Evolutionary conservation across 1,140 invertebrate species (phyloP).

Genomic region (Proctacanthus coquilletti): DNA sequence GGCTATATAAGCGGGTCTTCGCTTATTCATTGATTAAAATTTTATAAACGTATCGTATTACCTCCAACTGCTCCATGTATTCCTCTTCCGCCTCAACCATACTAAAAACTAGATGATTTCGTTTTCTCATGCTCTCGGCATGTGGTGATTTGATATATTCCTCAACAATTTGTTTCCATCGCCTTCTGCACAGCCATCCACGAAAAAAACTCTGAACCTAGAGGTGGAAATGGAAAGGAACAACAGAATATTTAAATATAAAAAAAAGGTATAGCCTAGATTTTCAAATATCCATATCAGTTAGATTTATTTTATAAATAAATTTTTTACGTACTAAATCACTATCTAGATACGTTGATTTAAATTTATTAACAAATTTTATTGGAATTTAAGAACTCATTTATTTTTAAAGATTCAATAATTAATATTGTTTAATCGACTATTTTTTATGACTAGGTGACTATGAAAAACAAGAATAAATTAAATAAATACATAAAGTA

Average conservation of each 20-base stretch:
- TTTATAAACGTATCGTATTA: conserved; percentile 20
- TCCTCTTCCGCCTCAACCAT: conserved; percentile 87
- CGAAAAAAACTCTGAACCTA: conserved; percentile 72
- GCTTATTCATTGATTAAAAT: no score
- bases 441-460: no score
- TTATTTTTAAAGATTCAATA: no score
- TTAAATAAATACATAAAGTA: no score
- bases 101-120: conserved; percentile 85
- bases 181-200: conserved; percentile 80
- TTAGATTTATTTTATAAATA: no score
- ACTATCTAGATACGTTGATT: no score
- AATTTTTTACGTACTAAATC: no score
- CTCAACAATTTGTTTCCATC: conserved; percentile 92
- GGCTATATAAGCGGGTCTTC: no score
- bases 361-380: no score
- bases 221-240: not conserved
- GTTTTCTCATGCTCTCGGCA: conserved; percentile 84
- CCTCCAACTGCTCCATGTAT: conserved; percentile 82
- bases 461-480: no score
- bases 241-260: not conserved
- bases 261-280: not conserved
- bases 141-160: conserved; percentile 91
- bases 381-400: no score
- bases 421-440: no score
- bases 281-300: not conserved